Percentiles rank a stretch among this genome's conserved stretches.
Evolutionary conservation across 2,888 invertebrate species (phyloP).

Genomic region (Uloborus plumipes): DNA sequence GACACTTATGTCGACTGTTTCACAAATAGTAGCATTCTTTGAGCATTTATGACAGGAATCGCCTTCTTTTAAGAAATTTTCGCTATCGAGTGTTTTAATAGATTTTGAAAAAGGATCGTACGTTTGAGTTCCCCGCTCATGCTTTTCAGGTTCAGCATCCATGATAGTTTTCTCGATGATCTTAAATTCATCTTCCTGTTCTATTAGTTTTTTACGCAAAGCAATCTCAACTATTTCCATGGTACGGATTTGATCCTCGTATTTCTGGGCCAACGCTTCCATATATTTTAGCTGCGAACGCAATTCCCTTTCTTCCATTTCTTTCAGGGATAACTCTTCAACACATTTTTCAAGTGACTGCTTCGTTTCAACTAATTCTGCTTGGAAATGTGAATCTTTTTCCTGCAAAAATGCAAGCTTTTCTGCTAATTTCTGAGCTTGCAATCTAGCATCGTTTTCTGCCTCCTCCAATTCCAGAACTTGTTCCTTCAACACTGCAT

Average conservation of each 20-base stretch:
- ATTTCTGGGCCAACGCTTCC: constrained; percentile 60
- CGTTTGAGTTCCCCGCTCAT: constrained; percentile 46
- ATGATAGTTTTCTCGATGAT: constrained; percentile 4
- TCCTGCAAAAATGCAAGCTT: constrained; percentile 58
- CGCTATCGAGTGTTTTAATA: too few relatives aligned
- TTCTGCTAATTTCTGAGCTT: constrained; percentile 74
- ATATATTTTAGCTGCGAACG: constrained; percentile 53
- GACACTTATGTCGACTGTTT: not conserved
- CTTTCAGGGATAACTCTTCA: constrained; percentile 26
- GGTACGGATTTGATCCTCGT: constrained; percentile 57
- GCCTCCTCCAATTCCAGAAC: constrained; percentile 82
- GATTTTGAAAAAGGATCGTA: not conserved
- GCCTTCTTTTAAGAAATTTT: too few relatives aligned
- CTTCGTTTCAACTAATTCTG: constrained; percentile 45
- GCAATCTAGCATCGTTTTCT: constrained; percentile 80
- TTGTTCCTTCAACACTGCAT: constrained; percentile 76
- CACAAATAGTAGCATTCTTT: not conserved
- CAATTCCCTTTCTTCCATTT: constrained; percentile 47
- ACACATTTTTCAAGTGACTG: constrained; percentile 25
- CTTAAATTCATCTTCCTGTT: constrained; percentile 33
- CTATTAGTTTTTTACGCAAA: constrained; percentile 40
- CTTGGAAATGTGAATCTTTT: constrained; percentile 59
- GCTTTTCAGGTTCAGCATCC: constrained; percentile 7
- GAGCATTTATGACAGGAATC: not conserved
- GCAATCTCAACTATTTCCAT: constrained; percentile 49